Conservation (phyloP, 2,797 vertebrate genomes). For the Podargus strigoides region DNA sequence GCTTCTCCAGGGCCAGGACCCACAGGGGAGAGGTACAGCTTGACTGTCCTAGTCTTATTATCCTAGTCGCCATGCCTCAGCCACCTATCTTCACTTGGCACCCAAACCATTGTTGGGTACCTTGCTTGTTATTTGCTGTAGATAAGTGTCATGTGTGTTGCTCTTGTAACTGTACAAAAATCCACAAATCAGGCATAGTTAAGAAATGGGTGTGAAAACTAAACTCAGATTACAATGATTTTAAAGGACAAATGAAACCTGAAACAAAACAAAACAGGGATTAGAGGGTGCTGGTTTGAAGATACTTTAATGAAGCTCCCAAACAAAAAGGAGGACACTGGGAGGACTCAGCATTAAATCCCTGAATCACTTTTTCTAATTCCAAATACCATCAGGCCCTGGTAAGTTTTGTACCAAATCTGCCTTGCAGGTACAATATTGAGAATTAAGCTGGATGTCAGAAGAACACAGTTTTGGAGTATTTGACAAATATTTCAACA, state of each 20-base stretch:
- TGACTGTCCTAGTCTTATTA: neutral
- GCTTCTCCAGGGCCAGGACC: neutral
- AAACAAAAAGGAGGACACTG: neutral
- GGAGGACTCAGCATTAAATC: neutral
- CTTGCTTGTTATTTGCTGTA: neutral
- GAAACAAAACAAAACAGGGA: neutral
- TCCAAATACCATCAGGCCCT: neutral
- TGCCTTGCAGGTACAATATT: neutral
- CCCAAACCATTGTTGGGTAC: neutral
- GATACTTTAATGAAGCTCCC: neutral
- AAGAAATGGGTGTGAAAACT: constrained; percentile 1
- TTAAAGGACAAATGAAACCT: neutral
- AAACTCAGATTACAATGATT: neutral
- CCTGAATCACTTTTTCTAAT: neutral
- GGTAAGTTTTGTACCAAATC: neutral
- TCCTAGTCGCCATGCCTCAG: neutral
- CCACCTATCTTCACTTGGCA: neutral
- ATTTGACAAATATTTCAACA: neutral
- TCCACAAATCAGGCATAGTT: neutral
- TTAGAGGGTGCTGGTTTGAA: neutral
- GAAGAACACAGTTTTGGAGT: neutral
- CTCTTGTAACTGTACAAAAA: neutral
- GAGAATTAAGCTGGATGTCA: neutral
- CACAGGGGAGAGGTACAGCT: neutral
- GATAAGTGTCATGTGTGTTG: neutral